Conservation (phyloP, 2,797 vertebrate genomes). For the Echeneis naucrates region DNA sequence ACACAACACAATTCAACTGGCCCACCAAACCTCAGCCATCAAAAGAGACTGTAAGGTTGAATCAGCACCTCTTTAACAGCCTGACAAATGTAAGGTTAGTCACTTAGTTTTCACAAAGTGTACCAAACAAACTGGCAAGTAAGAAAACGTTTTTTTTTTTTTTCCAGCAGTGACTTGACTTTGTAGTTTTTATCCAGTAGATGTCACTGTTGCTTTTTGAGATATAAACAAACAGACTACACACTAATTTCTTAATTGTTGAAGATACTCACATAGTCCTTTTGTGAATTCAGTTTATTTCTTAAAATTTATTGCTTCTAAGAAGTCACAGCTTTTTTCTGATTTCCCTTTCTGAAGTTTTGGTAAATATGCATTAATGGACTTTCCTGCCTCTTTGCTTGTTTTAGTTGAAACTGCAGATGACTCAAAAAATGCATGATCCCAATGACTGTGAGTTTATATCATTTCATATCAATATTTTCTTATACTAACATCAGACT, state of each 20-base stretch:
- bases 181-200: constrained; percentile 63
- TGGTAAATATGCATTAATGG: not conserved
- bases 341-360: not conserved
- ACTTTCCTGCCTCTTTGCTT: constrained; percentile 8
- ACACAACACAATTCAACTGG: not conserved
- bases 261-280: not conserved
- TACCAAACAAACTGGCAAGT: not conserved
- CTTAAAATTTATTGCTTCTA: not conserved
- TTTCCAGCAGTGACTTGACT: not conserved
- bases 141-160: not conserved
- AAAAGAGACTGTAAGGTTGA: not conserved
- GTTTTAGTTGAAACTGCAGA: constrained; percentile 41
- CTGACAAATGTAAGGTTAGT: not conserved
- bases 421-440: constrained; percentile 24
- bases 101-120: not conserved
- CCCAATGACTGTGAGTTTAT: constrained; percentile 51
- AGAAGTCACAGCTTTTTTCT: not conserved
- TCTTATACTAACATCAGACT: not conserved
- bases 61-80: not conserved
- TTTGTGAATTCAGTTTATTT: not conserved
- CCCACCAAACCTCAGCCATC: too few species aligned
- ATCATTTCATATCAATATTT: too few species aligned
- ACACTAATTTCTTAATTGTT: not conserved
- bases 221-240: not conserved
- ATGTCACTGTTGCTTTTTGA: constrained; percentile 55